Percentiles rank a stretch among this genome's conserved stretches.
Conservation (phyloP, 2,113 vertebrate species). For the rat (Rattus norvegicus) region DNA sequence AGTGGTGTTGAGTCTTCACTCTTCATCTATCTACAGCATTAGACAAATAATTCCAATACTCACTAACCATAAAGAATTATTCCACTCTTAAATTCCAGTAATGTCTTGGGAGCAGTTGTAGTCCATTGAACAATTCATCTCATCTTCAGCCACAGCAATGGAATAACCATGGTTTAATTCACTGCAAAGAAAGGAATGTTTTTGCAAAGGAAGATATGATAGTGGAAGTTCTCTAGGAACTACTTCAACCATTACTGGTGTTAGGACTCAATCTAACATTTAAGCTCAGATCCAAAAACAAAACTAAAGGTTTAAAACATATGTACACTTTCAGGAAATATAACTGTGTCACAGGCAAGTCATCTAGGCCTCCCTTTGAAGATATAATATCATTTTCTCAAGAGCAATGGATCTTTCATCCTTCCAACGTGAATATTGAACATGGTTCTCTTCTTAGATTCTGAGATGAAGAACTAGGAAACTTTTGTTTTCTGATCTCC, state of each 20-base stretch:
- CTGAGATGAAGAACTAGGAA: not conserved
- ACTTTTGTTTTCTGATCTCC: not conserved
- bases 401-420: rapidly evolving
- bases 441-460: not conserved
- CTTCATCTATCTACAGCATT: not conserved
- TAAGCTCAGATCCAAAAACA: not conserved
- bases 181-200: not conserved
- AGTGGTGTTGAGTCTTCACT: not conserved
- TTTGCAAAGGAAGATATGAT: not conserved
- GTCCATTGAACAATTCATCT: not conserved
- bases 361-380: not conserved
- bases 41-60: not conserved
- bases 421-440: not conserved
- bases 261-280: not conserved
- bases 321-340: not conserved
- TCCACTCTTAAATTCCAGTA: not conserved
- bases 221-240: not conserved
- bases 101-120: not conserved
- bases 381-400: not conserved
- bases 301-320: not conserved
- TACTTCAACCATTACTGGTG: not conserved
- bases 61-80: not conserved
- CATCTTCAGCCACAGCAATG: not conserved
- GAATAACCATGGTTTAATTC: not conserved
- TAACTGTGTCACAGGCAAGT: not conserved